phyloP scores from a whole-genome alignment of 2,888 invertebrate genomes.

The Baronia brevicornis region DNA sequence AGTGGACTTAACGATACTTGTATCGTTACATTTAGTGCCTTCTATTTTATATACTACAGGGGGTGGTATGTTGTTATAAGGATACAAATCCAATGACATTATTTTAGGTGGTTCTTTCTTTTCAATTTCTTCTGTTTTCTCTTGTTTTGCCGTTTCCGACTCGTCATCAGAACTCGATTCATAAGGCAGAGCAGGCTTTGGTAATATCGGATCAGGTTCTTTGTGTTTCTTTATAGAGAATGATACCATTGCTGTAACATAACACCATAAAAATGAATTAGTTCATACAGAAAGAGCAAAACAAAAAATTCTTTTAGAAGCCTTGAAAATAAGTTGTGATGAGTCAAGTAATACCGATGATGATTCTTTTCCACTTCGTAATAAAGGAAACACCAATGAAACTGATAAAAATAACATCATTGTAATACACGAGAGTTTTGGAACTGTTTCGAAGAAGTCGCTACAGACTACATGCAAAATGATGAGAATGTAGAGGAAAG shows the following conservation, averaged over 20 bases:
- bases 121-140: constrained; percentile 24
- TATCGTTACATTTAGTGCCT: constrained; percentile 31
- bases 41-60: constrained; percentile 57
- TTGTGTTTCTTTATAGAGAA: constrained; percentile 91
- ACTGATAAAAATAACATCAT: too few relatives aligned
- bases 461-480: too few relatives aligned
- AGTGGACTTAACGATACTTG: constrained; percentile 33
- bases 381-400: too few relatives aligned
- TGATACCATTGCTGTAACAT: constrained; percentile 80
- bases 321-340: background rate
- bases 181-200: constrained; percentile 84
- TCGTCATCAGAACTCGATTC: constrained; percentile 85
- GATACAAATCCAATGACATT: constrained; percentile 24
- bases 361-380: too few relatives aligned
- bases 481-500: too few relatives aligned
- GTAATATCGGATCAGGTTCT: constrained; percentile 78
- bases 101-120: constrained; percentile 21
- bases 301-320: background rate
- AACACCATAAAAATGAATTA: constrained; percentile 1
- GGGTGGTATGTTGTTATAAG: constrained; percentile 36
- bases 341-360: background rate
- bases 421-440: too few relatives aligned
- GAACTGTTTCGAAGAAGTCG: too few relatives aligned
- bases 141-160: constrained; percentile 35
- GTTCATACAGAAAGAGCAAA: background rate